Evolutionary conservation across 2,113 vertebrate genomes (phyloP).

Genomic region (Vidua macroura): DNA sequence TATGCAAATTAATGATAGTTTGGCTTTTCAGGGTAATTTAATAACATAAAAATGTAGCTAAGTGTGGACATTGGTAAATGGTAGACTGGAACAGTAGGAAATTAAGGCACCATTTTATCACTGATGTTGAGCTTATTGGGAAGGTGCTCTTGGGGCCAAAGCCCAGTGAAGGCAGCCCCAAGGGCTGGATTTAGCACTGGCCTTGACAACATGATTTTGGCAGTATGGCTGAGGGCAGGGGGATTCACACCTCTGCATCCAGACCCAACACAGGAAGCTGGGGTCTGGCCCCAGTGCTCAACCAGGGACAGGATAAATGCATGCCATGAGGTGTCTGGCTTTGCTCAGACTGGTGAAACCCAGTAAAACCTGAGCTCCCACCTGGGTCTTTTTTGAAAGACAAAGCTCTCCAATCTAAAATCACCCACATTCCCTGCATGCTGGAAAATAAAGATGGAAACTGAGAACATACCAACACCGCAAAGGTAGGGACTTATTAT

Average conservation of each 20-base stretch:
- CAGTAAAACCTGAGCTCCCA: neutral
- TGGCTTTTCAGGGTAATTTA: neutral
- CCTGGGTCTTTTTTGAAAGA: neutral
- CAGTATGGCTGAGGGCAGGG: neutral
- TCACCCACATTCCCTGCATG: accelerated
- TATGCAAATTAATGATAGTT: neutral
- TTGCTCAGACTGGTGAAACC: neutral
- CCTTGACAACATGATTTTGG: neutral
- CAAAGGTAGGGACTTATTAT: constrained; percentile 88
- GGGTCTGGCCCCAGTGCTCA: neutral
- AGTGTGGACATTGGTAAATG: neutral
- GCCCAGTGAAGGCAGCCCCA: neutral
- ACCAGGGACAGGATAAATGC: neutral
- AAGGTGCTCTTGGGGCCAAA: neutral
- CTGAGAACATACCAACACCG: constrained; percentile 81
- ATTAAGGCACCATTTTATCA: neutral
- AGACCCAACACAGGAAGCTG: neutral
- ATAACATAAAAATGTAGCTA: neutral
- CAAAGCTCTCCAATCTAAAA: neutral
- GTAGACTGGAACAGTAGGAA: neutral
- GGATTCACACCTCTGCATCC: neutral
- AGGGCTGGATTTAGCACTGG: neutral
- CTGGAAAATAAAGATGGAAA: neutral
- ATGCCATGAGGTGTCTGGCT: neutral
- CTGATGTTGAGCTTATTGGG: neutral